Evolutionary conservation across 2,113 vertebrate species (phyloP), one percentile per base, ranked within the genome.

Genomic region (Podarcis muralis): DNA sequence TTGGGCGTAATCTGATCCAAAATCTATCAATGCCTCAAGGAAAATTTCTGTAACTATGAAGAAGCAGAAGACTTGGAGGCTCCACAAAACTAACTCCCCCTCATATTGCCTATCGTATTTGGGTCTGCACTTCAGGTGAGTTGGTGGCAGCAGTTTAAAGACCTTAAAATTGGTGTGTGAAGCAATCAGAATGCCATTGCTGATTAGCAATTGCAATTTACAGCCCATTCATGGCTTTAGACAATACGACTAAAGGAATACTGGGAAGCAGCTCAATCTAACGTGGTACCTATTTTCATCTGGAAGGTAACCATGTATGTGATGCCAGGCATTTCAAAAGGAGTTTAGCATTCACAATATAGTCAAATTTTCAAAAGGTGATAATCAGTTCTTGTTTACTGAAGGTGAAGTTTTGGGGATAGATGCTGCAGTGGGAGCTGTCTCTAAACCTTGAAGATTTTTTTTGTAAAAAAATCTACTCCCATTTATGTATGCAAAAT

Each of bases 301-400:
- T 83, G 91, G 88, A 89, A 91, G 85, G 79, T 2, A 65, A 57
- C 0, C 83, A 81, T 77, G 81, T 90, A 82, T 23, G 91, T 87
- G 5, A 59, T 91, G 90, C 12, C 13, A 85, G 88, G 76, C 90
- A 11, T 85, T 78, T 93, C 85, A 90, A 85, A 93, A 91, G 89
- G 88, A 92, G 88, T 59, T 90, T 91, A 91, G 91, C 91, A 91
- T 87, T 89, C 85, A 86, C n/a, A 90, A 84, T 92, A 82, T 88
- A 15, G 88, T 76, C 74, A 94, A 90, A 88, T 93, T 95, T 94
- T 93, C 43, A 84, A 84, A 57, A 84, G 48, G 68, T 74, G 83
- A 27, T 15, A 15, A 22, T 76, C 74, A 2, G 59, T 40, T 76
- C 35, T 13, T 75, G 48, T 37, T 62, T 65, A 25, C 83, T 62